A percentile compares a stretch with the other conserved stretches of the same genome.
Conservation (phyloP, 2,888 invertebrate genomes). For the Caenorhabditis imperialis region DNA sequence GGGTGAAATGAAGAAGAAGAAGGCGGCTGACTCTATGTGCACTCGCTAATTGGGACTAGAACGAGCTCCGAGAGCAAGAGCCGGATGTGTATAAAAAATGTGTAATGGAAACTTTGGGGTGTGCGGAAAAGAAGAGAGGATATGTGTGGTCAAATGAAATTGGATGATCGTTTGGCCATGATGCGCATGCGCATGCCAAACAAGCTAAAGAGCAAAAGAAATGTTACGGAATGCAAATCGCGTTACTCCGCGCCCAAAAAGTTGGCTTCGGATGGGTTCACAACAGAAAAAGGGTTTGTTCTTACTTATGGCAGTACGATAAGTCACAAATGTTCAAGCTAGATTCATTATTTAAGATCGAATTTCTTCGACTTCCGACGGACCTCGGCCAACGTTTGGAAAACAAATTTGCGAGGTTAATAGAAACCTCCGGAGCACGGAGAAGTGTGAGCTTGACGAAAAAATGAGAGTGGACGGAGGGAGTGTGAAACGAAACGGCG, state of each 20-base stretch:
- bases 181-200: slow-evolving; percentile 49
- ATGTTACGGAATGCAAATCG: slow-evolving; percentile 39
- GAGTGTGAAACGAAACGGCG: slow-evolving; percentile 29
- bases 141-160: slow-evolving; percentile 53
- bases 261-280: too few relatives aligned
- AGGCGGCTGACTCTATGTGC: slow-evolving; percentile 11
- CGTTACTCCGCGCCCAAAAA: too few relatives aligned
- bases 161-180: slow-evolving; percentile 54
- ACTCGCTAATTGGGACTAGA: slow-evolving; percentile 45
- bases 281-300: too few relatives aligned
- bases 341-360: too few relatives aligned
- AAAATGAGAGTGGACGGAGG: slow-evolving; percentile 13
- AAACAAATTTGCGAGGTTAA: too few relatives aligned
- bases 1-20: slow-evolving; percentile 30
- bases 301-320: too few relatives aligned
- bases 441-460: slow-evolving; percentile 27
- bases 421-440: slow-evolving; percentile 21
- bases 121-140: too few relatives aligned
- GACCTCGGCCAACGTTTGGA: too few relatives aligned
- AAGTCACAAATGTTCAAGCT: too few relatives aligned
- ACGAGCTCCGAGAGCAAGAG: slow-evolving; percentile 3
- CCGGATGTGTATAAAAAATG: slow-evolving; percentile 46
- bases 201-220: slow-evolving; percentile 49
- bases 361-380: too few relatives aligned
- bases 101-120: slow-evolving; percentile 47